Evolutionary conservation across 1,140 invertebrate genomes (phyloP).

Genomic region (Steinernema khuongi): DNA sequence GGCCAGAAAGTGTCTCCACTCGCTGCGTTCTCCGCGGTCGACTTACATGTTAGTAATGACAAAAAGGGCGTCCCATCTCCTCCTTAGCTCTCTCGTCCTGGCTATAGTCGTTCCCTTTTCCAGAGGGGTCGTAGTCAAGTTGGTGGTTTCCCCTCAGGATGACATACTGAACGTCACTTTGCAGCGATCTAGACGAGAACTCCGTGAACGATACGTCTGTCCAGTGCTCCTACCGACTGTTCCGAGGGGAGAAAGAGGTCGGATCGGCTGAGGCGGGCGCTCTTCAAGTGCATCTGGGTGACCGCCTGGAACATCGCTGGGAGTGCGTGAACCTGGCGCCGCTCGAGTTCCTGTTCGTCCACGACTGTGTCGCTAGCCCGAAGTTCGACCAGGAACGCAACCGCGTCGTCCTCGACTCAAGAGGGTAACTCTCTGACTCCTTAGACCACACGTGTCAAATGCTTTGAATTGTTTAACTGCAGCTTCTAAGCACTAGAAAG

Average conservation of each 20-base stretch:
- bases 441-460: neutral
- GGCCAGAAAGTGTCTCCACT: too few species aligned
- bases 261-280: neutral
- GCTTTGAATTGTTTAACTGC: too few species aligned
- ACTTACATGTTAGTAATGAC: too few species aligned
- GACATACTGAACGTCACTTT: neutral
- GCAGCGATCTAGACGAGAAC: neutral
- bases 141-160: neutral
- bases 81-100: too few species aligned
- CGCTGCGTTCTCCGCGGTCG: too few species aligned
- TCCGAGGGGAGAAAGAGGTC: neutral
- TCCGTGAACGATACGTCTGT: neutral
- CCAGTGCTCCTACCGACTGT: neutral
- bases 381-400: neutral
- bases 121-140: slow-evolving; percentile 20
- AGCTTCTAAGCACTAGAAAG: too few species aligned
- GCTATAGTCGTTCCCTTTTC: too few species aligned
- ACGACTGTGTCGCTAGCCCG: neutral
- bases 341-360: slow-evolving; percentile 18
- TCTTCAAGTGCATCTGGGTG: slow-evolving; percentile 13
- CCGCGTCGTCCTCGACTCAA: neutral
- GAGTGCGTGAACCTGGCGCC: slow-evolving; percentile 1
- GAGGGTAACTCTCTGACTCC: neutral
- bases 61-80: too few species aligned
- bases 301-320: slow-evolving; percentile 23